Evolutionary conservation across 2,113 vertebrate species (phyloP).

Genomic region (Megaceryle torquata): DNA sequence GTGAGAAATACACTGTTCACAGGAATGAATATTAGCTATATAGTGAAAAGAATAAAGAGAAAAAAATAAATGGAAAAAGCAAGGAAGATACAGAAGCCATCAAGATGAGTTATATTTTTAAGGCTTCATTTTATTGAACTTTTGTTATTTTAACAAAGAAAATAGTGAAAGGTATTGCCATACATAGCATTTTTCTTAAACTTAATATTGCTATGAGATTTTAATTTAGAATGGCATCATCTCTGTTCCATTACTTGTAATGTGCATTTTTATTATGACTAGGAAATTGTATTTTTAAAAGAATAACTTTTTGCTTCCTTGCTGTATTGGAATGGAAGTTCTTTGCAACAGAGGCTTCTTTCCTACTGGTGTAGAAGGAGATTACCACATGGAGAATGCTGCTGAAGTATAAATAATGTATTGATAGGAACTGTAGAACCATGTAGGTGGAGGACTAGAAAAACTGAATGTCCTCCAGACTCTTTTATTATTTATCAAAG

Average conservation of each 20-base stretch:
- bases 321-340: background rate
- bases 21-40: background rate
- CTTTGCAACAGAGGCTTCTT: background rate
- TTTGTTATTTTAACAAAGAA: background rate
- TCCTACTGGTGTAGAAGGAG: background rate
- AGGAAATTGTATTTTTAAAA: background rate
- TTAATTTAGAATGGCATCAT: background rate
- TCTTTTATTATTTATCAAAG: constrained; percentile 55
- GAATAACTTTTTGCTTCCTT: background rate
- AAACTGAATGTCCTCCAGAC: constrained; percentile 40
- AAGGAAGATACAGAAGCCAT: background rate
- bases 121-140: background rate
- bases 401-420: constrained; percentile 64
- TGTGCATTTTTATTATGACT: background rate
- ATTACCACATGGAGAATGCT: background rate
- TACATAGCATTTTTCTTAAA: rapidly evolving
- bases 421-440: constrained; percentile 45
- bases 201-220: background rate
- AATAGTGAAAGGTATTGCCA: background rate
- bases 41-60: background rate
- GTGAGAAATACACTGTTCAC: background rate
- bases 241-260: background rate
- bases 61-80: background rate
- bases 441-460: constrained; percentile 29
- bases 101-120: background rate